Base-by-base conservation (phyloP, 2,888 invertebrate species). In the Drosophila greeni region DNA sequence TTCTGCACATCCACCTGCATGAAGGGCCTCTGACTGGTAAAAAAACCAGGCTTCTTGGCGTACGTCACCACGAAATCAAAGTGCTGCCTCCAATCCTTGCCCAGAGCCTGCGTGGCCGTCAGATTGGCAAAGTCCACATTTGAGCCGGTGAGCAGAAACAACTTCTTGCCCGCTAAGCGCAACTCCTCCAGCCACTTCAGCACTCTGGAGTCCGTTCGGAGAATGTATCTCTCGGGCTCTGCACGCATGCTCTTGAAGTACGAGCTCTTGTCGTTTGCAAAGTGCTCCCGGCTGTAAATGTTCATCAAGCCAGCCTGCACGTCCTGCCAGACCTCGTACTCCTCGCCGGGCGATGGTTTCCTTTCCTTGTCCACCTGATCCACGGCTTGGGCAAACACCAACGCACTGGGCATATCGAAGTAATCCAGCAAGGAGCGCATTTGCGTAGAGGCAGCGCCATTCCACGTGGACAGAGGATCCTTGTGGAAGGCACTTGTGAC, bases 21-120 rank as follows among this genome's bases (percentile, higher is more conserved):
- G 79, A 93, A 95, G 1, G 91, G 91, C 45, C 92, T 88, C 20
- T 90, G 84, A 1, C 82, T 84, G 2, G 89, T 90, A 76, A 95
- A 95, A 86, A 95, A 95, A 0, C 92, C 93, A 0, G 95, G 95
- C 84, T 95, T 95, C 74, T 91, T 92, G 0, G 94, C 93, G 86
- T 90, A 93, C 73, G 92, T 93, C 1, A 94, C 85, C 5, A 92
- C 90, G 42, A 93, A 87, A 82, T 94, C 92, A 76, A 94, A 94
- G 24, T 91, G 88, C 14, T 91, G 88, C 49, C 86, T 89, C 94
- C 94, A 94, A 70, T 93, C 88, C 12, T 90, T 83, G 39, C 94
- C 94, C n/a, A 94, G 84, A 1, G 92, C 91, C 76, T 91, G 90
- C 0, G 88, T 88, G 8, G 94, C 92, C 0, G 92, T 92, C 31